Evolutionary conservation across 2,797 vertebrate genomes (phyloP).

Genomic region (Enteromius afrohamiltoni): DNA sequence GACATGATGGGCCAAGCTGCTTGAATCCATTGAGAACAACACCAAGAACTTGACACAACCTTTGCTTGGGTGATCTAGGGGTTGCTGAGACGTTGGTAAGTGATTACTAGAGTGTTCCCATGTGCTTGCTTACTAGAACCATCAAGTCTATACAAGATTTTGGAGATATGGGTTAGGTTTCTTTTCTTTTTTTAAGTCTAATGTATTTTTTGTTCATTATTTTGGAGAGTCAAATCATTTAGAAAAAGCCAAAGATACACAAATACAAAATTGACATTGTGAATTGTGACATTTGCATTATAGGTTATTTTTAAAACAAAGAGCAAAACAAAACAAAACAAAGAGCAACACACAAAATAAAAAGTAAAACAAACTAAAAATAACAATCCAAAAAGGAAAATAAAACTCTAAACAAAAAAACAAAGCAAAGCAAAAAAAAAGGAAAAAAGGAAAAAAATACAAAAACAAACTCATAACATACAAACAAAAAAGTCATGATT

Average conservation of each 20-base stretch:
- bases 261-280: neutral
- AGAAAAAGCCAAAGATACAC: neutral
- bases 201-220: neutral
- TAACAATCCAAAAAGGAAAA: neutral
- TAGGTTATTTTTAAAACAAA: neutral
- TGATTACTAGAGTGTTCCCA: neutral
- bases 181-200: neutral
- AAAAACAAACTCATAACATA: neutral
- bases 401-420: neutral
- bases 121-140: neutral
- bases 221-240: neutral
- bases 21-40: neutral
- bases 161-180: neutral
- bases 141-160: neutral
- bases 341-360: neutral
- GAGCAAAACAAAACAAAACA: neutral
- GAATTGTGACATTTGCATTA: neutral
- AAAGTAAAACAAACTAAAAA: neutral
- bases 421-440: neutral
- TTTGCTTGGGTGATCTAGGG: neutral
- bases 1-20: constrained; percentile 14
- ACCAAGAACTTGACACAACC: neutral
- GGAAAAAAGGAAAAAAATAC: neutral
- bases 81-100: neutral
- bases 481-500: neutral